A percentile compares a stretch with the other conserved stretches of the same genome.
Evolutionary conservation across 2,797 vertebrate genomes (phyloP).

Genomic region (Amphiprion clarkii): DNA sequence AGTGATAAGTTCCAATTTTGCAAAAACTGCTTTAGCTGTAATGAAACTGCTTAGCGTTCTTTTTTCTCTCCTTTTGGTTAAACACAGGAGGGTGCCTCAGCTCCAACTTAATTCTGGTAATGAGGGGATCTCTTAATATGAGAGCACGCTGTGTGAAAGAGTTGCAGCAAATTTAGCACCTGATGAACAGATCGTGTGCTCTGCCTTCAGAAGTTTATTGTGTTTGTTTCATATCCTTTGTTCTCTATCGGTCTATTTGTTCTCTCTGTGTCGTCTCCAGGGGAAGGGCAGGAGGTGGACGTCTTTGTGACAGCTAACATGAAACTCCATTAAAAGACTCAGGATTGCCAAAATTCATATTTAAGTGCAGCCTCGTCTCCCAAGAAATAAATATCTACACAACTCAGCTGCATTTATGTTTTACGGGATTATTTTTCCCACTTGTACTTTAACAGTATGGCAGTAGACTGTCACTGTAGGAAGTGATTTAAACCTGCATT

Average conservation of each 20-base stretch:
- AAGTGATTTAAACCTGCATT: too few species aligned
- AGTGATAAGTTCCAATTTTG: too few species aligned
- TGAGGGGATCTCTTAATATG: conserved; percentile 26
- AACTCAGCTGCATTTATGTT: too few species aligned
- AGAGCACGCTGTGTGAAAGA: conserved; percentile 2
- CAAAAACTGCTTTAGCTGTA: background rate
- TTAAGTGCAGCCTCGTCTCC: too few species aligned
- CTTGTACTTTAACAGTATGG: too few species aligned
- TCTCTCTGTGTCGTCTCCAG: background rate
- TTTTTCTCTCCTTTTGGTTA: background rate
- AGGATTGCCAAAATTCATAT: too few species aligned
- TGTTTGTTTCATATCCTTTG: conserved; percentile 15
- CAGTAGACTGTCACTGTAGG: too few species aligned
- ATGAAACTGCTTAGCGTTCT: background rate
- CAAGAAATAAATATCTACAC: too few species aligned
- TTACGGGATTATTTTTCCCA: too few species aligned
- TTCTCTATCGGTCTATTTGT: conserved; percentile 4
- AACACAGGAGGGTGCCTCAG: conserved; percentile 6
- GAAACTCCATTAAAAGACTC: too few species aligned
- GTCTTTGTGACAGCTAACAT: conserved; percentile 4
- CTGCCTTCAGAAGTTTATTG: conserved; percentile 13
- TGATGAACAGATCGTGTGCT: conserved; percentile 27
- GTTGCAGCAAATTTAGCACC: conserved; percentile 25
- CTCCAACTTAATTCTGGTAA: background rate
- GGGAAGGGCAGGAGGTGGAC: background rate